These are phyloP conservation scores for Drosophila sulfurigaster DNA, from an alignment of 1,140 invertebrate genomes.

Conservation along the genomic window DNA sequence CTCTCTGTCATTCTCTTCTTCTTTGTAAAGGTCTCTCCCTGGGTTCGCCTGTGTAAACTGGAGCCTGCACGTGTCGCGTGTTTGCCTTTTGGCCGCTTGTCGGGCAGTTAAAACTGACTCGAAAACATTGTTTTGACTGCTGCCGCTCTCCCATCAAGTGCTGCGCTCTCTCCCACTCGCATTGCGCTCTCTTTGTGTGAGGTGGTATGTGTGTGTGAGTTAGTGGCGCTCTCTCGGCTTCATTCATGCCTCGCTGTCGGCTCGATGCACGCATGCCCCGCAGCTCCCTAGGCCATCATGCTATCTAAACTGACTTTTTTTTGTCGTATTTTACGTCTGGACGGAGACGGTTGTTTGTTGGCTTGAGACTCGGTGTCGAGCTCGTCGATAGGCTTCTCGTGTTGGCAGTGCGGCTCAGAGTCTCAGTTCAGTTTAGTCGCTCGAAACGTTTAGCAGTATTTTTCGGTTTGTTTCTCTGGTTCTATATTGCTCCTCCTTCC, in stretches of 20 bases:
- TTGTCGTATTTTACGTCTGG: conserved; percentile 11
- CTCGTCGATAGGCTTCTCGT: conserved; percentile 7
- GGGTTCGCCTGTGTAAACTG: conserved; percentile 3
- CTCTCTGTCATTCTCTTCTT: neutral
- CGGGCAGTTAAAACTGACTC: conserved; percentile 28
- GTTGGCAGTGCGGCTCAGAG: conserved; percentile 30
- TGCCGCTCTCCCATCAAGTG: conserved; percentile 19
- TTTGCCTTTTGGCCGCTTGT: conserved; percentile 68
- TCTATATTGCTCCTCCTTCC: conserved; percentile 20
- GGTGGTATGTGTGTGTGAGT: neutral
- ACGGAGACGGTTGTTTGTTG: conserved; percentile 11
- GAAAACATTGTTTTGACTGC: conserved; percentile 69
- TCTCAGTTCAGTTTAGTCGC: conserved; percentile 74
- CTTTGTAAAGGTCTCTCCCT: neutral
- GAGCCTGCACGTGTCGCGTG: conserved; percentile 64
- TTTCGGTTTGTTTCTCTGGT: conserved; percentile 68
- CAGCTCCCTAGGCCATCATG: conserved; percentile 8
- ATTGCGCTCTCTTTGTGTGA: neutral
- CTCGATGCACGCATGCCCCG: conserved; percentile 64
- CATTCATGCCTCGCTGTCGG: conserved; percentile 49
- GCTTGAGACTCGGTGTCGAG: conserved; percentile 48
- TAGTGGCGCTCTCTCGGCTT: conserved; percentile 15
- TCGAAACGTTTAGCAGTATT: conserved; percentile 65
- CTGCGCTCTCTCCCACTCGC: conserved; percentile 13
- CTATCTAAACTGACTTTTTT: conserved; percentile 15